Conservation (phyloP, 2,888 invertebrate species). For the Graphium colonna region DNA sequence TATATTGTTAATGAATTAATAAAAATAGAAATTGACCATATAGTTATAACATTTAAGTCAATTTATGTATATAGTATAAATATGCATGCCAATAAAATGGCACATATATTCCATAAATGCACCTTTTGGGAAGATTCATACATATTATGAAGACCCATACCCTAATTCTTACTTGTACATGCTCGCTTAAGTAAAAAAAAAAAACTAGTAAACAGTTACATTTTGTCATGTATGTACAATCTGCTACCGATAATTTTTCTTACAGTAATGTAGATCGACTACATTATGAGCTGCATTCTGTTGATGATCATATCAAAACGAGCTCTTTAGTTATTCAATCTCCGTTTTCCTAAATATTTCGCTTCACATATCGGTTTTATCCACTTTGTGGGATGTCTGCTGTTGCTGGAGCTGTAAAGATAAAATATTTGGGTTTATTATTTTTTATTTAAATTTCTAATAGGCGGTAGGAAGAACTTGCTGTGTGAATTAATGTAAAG, state of each 20-base stretch:
- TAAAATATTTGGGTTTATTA: no score
- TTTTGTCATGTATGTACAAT: background rate
- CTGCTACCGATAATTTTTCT: no score
- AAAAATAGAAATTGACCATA: no score
- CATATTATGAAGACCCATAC: background rate
- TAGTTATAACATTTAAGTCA: no score
- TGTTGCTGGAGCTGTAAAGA: constrained; percentile 8
- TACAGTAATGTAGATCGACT: background rate
- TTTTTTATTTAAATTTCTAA: no score
- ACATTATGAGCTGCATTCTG: constrained; percentile 6
- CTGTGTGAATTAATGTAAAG: no score
- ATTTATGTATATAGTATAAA: no score
- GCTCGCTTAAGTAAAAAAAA: no score
- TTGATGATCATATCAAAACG: constrained; percentile 9
- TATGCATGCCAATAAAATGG: background rate
- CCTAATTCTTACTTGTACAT: background rate
- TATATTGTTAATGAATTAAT: no score
- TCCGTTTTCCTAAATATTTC: background rate
- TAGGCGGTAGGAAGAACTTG: no score
- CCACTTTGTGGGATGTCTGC: constrained; percentile 4
- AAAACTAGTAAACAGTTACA: no score
- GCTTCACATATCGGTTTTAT: constrained; percentile 12
- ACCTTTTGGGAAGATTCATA: background rate
- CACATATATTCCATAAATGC: background rate
- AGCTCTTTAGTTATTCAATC: background rate